phyloP scores from a whole-genome alignment of 2,888 invertebrate genomes.

The Ceratothoa steindachneri region DNA sequence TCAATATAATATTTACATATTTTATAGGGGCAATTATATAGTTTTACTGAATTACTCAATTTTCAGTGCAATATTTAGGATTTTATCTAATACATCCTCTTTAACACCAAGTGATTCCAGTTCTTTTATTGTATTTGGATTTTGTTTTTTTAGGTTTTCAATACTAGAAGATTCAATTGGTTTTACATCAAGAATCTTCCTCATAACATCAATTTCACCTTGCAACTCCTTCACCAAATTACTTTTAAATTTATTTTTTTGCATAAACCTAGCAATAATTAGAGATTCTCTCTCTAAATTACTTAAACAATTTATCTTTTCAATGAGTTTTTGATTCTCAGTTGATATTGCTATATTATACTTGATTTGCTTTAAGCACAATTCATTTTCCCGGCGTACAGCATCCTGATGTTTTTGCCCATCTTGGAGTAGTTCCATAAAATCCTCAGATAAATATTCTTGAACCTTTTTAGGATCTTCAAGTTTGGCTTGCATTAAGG shows the following conservation, averaged over 20 bases:
- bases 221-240: not conserved
- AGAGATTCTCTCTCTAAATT: slow-evolving; percentile 1
- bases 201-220: not conserved
- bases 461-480: not conserved
- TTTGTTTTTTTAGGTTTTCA: not conserved
- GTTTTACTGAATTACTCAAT: too few species aligned
- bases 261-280: not conserved
- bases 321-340: not conserved
- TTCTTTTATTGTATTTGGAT: not conserved
- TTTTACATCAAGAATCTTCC: not conserved
- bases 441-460: slow-evolving; percentile 6
- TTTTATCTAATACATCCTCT: not conserved
- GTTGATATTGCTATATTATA: not conserved
- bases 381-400: not conserved
- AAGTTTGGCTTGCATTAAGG: slow-evolving; percentile 10
- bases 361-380: not conserved
- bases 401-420: slow-evolving; percentile 3
- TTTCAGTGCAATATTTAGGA: slow-evolving; percentile 33
- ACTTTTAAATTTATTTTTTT: not conserved
- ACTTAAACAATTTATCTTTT: not conserved
- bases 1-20: too few species aligned
- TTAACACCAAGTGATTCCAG: not conserved
- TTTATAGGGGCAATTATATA: too few species aligned
- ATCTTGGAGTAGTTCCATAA: not conserved
- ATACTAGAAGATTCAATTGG: not conserved